phyloP scores from a whole-genome alignment of 53 echinoderm and acorn worm genomes.

The Glandiceps talaboti region DNA sequence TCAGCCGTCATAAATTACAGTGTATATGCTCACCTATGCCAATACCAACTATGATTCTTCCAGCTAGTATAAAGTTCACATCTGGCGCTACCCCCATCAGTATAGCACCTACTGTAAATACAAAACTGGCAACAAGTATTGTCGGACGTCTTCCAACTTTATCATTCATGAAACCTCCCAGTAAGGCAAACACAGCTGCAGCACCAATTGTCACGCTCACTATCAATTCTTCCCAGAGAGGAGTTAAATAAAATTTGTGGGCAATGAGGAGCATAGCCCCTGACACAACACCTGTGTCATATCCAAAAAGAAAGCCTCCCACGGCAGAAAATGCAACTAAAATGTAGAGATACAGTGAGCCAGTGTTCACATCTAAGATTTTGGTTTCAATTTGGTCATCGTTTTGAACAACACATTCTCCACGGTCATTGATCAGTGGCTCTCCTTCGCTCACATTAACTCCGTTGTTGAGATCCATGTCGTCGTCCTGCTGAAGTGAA shows the following conservation, averaged over 20 bases:
- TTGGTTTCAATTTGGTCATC: too few species aligned
- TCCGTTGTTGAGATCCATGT: too few species aligned
- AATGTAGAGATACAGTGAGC: too few species aligned
- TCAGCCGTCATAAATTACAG: too few species aligned
- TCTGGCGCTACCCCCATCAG: constrained; percentile 36
- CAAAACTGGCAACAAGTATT: constrained; percentile 51
- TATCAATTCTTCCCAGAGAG: constrained; percentile 84
- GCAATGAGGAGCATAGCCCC: constrained; percentile 83
- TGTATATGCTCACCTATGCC: constrained; percentile 57
- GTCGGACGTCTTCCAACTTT: constrained; percentile 54
- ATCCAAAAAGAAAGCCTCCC: constrained; percentile 90
- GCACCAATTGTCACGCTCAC: constrained; percentile 79
- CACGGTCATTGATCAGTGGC: too few species aligned
- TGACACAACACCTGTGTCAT: constrained; percentile 93
- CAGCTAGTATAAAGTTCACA: constrained; percentile 32
- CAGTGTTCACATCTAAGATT: too few species aligned
- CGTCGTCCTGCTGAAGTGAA: too few species aligned
- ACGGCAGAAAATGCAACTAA: constrained; percentile 69
- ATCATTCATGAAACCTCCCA: constrained; percentile 57
- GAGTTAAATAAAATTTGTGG: constrained; percentile 46
- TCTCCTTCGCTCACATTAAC: too few species aligned
- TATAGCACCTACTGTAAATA: constrained; percentile 59
- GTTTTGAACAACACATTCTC: too few species aligned
- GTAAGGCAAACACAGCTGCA: constrained; percentile 63
- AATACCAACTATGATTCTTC: constrained; percentile 59